Evolutionary conservation across 2,113 vertebrate genomes (phyloP).

Genomic region (Paramisgurnus dabryanus): DNA sequence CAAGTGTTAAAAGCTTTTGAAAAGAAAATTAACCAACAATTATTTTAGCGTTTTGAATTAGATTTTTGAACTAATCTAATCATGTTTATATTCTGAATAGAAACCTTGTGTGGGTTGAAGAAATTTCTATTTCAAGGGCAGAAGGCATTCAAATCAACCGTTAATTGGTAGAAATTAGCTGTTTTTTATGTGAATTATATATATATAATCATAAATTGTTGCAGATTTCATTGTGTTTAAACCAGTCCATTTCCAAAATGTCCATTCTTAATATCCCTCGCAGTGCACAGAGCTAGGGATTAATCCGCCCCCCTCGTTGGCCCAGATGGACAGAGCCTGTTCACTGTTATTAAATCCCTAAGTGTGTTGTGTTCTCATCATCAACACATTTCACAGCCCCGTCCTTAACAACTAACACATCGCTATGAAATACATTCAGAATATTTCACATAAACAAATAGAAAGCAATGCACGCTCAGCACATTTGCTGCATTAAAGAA

Average conservation of each 20-base stretch:
- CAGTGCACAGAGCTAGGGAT: slow-evolving; percentile 59
- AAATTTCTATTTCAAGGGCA: slow-evolving; percentile 21
- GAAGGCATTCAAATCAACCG: slow-evolving; percentile 9
- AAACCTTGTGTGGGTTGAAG: neutral
- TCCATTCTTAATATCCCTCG: slow-evolving; percentile 37
- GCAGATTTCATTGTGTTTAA: slow-evolving; percentile 12
- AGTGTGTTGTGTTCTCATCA: slow-evolving; percentile 40
- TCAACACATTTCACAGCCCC: slow-evolving; percentile 24
- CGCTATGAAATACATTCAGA: neutral
- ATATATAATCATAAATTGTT: neutral
- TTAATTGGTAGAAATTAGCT: neutral
- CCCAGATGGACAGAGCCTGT: slow-evolving; percentile 65
- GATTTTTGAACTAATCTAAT: slow-evolving; percentile 40
- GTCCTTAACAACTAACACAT: neutral
- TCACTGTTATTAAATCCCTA: slow-evolving; percentile 57
- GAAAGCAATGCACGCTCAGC: too few relatives aligned
- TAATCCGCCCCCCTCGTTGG: slow-evolving; percentile 59
- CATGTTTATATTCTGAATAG: slow-evolving; percentile 24
- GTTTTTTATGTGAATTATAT: slow-evolving; percentile 12
- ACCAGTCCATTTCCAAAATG: slow-evolving; percentile 37
- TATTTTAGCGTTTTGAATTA: slow-evolving; percentile 15
- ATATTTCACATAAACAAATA: slow-evolving; percentile 1
- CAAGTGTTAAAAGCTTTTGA: slow-evolving; percentile 12
- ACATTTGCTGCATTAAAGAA: neutral
- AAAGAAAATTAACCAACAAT: slow-evolving; percentile 28